These are phyloP conservation scores for Pelecanus crispus DNA, from an alignment of 2,113 vertebrate species.

Conservation along the genomic window DNA sequence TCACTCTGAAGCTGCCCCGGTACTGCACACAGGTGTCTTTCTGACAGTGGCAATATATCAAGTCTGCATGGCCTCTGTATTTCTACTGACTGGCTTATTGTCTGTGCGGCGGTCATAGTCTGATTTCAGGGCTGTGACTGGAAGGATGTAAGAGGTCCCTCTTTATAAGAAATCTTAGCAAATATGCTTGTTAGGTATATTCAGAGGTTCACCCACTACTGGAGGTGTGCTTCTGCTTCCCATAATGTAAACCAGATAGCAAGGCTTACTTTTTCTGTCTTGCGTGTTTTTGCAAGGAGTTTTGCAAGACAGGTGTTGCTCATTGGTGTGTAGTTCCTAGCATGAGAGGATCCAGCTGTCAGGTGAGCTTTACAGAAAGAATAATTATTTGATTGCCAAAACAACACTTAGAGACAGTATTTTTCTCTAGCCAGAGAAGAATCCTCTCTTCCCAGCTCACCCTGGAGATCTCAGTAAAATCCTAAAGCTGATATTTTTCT, in stretches of 20 bases:
- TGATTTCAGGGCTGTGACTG: background rate
- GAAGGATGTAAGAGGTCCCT: background rate
- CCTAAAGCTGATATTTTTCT: background rate
- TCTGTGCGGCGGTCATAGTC: fast-evolving
- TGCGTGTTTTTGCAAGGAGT: background rate
- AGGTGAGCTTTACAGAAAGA: background rate
- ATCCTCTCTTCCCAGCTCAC: background rate
- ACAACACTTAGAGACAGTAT: background rate
- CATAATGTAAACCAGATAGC: background rate
- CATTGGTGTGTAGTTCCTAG: background rate
- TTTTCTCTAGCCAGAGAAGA: background rate
- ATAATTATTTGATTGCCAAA: background rate
- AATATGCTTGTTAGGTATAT: background rate
- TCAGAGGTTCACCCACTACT: background rate
- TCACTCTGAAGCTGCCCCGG: background rate
- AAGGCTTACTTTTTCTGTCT: background rate
- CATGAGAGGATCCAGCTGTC: background rate
- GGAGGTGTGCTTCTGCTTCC: background rate
- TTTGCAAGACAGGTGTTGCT: background rate
- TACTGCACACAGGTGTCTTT: background rate
- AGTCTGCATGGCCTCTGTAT: background rate
- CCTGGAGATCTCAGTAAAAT: background rate
- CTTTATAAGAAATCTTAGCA: background rate
- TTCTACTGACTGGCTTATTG: background rate
- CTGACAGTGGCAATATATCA: background rate